Conservation (phyloP, 2,888 invertebrate genomes). For the Sisyra nigra region DNA sequence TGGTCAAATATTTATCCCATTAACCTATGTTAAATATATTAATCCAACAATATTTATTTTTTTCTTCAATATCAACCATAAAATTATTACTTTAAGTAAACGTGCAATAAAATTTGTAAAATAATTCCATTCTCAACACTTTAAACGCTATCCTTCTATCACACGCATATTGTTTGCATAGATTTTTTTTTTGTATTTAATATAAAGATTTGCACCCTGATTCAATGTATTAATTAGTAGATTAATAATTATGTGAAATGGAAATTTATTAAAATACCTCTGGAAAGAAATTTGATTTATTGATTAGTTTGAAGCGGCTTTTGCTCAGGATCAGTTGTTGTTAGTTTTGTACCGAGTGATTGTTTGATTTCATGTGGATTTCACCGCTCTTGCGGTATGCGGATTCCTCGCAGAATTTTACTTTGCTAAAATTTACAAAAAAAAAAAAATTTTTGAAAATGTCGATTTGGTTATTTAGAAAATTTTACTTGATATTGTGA, state of each 20-base stretch:
- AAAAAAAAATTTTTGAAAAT: constrained; percentile 7
- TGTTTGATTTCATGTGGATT: constrained; percentile 14
- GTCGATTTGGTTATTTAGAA: not conserved
- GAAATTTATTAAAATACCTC: too few relatives aligned
- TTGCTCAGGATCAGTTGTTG: constrained; percentile 12
- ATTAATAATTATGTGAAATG: not conserved
- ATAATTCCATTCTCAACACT: too few relatives aligned
- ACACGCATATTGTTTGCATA: too few relatives aligned
- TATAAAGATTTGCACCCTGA: not conserved
- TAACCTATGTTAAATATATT: too few relatives aligned
- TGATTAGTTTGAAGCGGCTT: not conserved
- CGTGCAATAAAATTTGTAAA: too few relatives aligned
- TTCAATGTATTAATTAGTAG: not conserved
- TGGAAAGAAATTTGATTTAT: not conserved
- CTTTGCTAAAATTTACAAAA: constrained; percentile 45
- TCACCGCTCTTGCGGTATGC: constrained; percentile 61
- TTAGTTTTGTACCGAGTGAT: constrained; percentile 3
- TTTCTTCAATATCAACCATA: too few relatives aligned
- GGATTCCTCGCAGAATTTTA: constrained; percentile 56
- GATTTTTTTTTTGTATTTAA: too few relatives aligned
- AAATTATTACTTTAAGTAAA: too few relatives aligned
- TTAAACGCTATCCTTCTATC: too few relatives aligned
- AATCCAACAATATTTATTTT: too few relatives aligned
- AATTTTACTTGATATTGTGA: constrained; percentile 51
- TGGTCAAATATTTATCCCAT: too few relatives aligned